phyloP scores from a whole-genome alignment of 1,140 invertebrate genomes.

The Bradysia coprophila region DNA sequence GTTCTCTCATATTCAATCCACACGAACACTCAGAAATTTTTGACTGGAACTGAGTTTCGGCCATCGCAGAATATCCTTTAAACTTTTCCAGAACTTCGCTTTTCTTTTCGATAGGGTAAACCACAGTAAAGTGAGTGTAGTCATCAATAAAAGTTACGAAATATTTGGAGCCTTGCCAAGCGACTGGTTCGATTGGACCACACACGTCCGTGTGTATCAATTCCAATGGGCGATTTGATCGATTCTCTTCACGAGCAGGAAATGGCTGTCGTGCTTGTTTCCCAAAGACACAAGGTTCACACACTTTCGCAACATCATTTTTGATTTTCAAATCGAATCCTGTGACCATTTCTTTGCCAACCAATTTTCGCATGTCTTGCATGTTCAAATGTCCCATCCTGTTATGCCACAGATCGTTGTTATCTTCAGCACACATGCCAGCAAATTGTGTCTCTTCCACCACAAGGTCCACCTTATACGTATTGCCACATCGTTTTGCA shows the following conservation, averaged over 20 bases:
- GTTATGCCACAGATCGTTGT: too few species aligned
- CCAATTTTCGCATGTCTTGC: too few species aligned
- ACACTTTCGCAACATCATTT: constrained; percentile 8
- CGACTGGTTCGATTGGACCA: constrained; percentile 14
- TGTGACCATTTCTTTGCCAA: too few species aligned
- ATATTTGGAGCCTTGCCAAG: constrained; percentile 14
- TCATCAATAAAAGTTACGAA: constrained; percentile 23
- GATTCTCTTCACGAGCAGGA: constrained; percentile 3
- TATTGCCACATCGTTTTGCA: too few species aligned
- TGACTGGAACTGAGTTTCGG: not conserved
- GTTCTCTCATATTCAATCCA: too few species aligned
- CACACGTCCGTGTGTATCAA: constrained; percentile 19
- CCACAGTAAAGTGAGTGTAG: constrained; percentile 15
- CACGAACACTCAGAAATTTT: too few species aligned
- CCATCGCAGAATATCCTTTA: not conserved
- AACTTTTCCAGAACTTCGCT: not conserved
- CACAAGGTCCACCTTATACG: too few species aligned
- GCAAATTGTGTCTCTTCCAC: too few species aligned
- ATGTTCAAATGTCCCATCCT: too few species aligned
- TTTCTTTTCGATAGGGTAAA: constrained; percentile 17
- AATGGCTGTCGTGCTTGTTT: constrained; percentile 7
- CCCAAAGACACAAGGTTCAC: constrained; percentile 7
- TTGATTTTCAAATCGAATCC: too few species aligned
- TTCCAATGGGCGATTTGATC: constrained; percentile 9
- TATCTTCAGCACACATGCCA: too few species aligned